Evolutionary conservation across 2,113 vertebrate species (phyloP).

Genomic region (Oxygymnocypris stewartii): DNA sequence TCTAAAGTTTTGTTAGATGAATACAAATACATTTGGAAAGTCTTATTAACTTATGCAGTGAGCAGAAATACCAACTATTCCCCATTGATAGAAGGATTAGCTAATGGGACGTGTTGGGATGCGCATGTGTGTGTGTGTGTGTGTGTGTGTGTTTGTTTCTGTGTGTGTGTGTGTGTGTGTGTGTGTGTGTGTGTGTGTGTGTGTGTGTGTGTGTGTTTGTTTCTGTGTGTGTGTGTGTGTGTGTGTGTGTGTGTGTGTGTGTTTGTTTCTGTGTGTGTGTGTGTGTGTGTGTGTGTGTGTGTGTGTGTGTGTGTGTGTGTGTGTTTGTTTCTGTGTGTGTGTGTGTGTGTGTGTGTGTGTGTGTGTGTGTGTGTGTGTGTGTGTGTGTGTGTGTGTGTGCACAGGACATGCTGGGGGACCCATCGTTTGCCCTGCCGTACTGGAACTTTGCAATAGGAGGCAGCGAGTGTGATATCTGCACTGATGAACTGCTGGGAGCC

Average conservation of each 20-base stretch:
- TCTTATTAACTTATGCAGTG: conserved; percentile 21
- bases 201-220: too few species aligned
- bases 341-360: too few species aligned
- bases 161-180: too few species aligned
- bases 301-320: too few species aligned
- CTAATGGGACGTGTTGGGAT: neutral
- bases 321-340: too few species aligned
- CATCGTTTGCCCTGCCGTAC: conserved; percentile 89
- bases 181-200: too few species aligned
- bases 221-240: too few species aligned
- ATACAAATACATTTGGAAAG: conserved; percentile 9
- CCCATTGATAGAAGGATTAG: neutral
- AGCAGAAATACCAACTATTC: conserved; percentile 13
- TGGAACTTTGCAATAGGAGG: conserved; percentile 97
- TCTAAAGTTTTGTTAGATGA: neutral
- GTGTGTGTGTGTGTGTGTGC: neutral
- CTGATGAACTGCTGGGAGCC: conserved; percentile 88
- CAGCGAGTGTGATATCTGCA: conserved; percentile 89
- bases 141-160: conserved; percentile 10
- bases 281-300: too few species aligned
- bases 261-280: too few species aligned
- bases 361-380: too few species aligned
- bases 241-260: too few species aligned
- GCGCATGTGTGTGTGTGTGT: conserved; percentile 2
- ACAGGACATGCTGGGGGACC: conserved; percentile 87